Evolutionary conservation across 2,113 vertebrate species (phyloP), one percentile per base, ranked within the genome.

Genomic region (Oryzias celebensis): DNA sequence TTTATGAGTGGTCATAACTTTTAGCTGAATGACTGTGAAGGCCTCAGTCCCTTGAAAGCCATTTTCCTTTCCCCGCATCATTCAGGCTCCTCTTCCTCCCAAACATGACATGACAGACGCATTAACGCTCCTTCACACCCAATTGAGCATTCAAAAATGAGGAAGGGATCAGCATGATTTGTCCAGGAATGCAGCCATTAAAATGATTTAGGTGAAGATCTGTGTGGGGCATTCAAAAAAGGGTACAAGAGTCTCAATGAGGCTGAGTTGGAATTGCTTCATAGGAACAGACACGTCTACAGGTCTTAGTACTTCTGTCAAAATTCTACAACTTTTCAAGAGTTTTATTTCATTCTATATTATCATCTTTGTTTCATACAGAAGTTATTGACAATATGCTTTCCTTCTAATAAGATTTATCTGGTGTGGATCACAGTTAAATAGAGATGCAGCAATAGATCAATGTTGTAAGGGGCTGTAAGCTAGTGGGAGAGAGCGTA

Each of bases 381-480:
- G 65, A 54, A 57, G 53, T 59, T 52, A 63, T 49, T 78, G 78
- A 64, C 68, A 51, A 65, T 59, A 52, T 6, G 47, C 65, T 73
- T 65, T 50, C 24, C 64, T 26, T 78, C 84, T 85, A 86, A 88
- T 86, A 86, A 89, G 78, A 79, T 85, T 87, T 67, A 75, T 82
- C 86, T 87, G 83, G 78, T 80, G 80, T 78, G 58, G 73, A 79
- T 86, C 85, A 81, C 78, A 78, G 74, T 84, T 89, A 86, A 36
- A 89, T 88, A 87, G 82, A 87, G 87, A 84, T 84, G 67, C 83
- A 85, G 85, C 85, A 87, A 73, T 86, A 90, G 90, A 36, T 91
- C 89, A 88, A 83, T 89, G 26, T 28, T 28, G 26, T 28, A 28
- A 28, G 26, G 3, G 26, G 26, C 5, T 28, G 26, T 28, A 28